Base-by-base conservation (phyloP, 2,888 invertebrate species). In the Cheilosia vulpina region DNA sequence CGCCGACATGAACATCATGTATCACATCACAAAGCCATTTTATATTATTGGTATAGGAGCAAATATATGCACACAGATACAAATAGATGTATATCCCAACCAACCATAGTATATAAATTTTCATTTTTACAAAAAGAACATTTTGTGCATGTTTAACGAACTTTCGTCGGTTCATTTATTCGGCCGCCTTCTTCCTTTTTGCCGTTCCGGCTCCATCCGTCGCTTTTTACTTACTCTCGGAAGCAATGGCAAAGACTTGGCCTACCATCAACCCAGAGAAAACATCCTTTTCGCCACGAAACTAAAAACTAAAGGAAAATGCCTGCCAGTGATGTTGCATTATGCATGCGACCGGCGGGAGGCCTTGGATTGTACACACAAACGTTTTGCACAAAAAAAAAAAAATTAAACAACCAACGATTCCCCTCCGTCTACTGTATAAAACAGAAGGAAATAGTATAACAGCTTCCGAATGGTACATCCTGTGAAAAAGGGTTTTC, bases 251-350 rank as follows among this genome's bases (percentile, higher is more conserved):
- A 68, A 71, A 55, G 43, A 55, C 27, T 69, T 52, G 31, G 82
- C 15, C 58, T 45, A 27, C 73, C 63, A 43, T 53, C 43, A 52
- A 34, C 17, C 11, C 45, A 66, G 57, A 62, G 43, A 43, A 43
- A 75, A 72, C 50, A 34, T 52, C 53, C 43, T 17, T 43, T 21
- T 13, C 31, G 24, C 47, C 9, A 31, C 11, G 62, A 63, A 68
- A 62, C 55, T 17, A 72, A 75, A 79, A 75, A 66, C 79, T 50
- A 71, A 69, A 71, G 53, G 53, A 71, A 69, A 80, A 84, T 71
- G 84, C 66, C 84, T 84, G 84, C 71, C 47, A 62, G 75, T 76
- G 84, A 84, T 76, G 71, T 80, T 65, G 62, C 80, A 84, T 84
- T 75, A 71, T 55, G 75, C 75, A 84, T 80, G 75, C 69, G 71